Evolutionary conservation across 2,888 invertebrate species (phyloP).

Genomic region (Lasioglossum leucozonium): DNA sequence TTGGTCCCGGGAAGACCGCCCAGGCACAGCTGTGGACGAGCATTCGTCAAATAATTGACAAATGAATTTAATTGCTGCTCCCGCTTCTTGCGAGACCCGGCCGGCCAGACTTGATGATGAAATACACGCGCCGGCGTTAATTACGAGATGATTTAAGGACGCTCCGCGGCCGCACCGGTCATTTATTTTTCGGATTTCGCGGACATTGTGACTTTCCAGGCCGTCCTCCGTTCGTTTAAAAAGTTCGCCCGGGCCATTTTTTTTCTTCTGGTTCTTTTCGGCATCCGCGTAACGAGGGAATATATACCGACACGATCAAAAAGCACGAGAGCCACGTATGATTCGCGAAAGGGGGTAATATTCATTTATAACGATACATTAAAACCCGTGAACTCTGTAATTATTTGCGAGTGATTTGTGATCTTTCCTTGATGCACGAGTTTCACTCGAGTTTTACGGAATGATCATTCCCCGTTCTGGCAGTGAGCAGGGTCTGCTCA

Average conservation of each 20-base stretch:
- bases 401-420: background rate
- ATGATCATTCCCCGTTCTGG: background rate
- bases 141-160: constrained; percentile 70
- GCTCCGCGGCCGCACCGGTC: constrained; percentile 11
- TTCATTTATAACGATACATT: background rate
- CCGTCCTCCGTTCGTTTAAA: background rate
- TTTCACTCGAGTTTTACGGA: background rate
- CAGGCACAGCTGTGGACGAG: constrained; percentile 52
- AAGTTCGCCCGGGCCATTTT: background rate
- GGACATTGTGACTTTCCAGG: background rate
- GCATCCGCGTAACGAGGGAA: background rate
- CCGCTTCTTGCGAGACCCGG: constrained; percentile 69
- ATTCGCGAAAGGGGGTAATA: background rate
- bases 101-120: constrained; percentile 49
- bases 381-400: background rate
- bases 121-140: constrained; percentile 68
- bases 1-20: constrained; percentile 59
- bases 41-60: constrained; percentile 81
- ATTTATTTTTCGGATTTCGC: constrained; percentile 31
- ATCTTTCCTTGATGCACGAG: background rate
- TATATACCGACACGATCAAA: background rate
- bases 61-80: constrained; percentile 81
- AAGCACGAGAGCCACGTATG: background rate
- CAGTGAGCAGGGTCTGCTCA: background rate
- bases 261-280: background rate